phyloP scores from a whole-genome alignment of 1,140 invertebrate genomes.

The Caenorhabditis inopinata region DNA sequence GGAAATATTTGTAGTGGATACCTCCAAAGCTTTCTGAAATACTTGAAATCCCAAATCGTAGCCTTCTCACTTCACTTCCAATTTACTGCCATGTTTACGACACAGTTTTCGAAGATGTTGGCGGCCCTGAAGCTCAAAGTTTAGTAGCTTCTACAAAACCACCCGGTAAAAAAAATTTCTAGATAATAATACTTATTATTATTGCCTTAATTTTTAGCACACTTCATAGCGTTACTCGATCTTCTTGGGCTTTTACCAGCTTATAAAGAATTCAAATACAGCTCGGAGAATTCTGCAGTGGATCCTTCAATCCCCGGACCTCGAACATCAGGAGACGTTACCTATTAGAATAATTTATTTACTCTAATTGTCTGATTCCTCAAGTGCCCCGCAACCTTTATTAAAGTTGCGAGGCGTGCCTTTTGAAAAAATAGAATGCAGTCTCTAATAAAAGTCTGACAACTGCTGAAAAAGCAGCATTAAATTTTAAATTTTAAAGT shows the following conservation, averaged over 20 bases:
- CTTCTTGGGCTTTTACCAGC: not conserved
- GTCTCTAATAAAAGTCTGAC: too few species aligned
- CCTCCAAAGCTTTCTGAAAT: not conserved
- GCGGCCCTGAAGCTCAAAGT: not conserved
- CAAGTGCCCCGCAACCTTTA: too few species aligned
- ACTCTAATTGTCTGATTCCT: too few species aligned
- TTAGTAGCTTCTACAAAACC: not conserved
- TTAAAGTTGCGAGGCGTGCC: too few species aligned
- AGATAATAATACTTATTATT: not conserved
- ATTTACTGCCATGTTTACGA: slow-evolving; percentile 9
- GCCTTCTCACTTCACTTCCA: not conserved
- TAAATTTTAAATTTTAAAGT: too few species aligned
- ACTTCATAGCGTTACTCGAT: not conserved
- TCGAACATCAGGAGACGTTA: not conserved
- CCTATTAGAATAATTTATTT: too few species aligned
- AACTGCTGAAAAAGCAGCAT: too few species aligned
- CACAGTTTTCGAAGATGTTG: slow-evolving; percentile 16
- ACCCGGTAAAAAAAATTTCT: not conserved
- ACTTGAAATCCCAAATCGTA: not conserved
- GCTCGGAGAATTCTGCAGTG: not conserved
- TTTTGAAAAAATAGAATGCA: too few species aligned
- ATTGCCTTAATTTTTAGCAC: not conserved
- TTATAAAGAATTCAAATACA: not conserved
- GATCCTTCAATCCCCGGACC: not conserved
- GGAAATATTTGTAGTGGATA: not conserved